Evolutionary conservation across 1,140 invertebrate genomes (phyloP), one percentile per base, ranked within the genome.

Genomic region (Thalassaphorura encarpata): DNA sequence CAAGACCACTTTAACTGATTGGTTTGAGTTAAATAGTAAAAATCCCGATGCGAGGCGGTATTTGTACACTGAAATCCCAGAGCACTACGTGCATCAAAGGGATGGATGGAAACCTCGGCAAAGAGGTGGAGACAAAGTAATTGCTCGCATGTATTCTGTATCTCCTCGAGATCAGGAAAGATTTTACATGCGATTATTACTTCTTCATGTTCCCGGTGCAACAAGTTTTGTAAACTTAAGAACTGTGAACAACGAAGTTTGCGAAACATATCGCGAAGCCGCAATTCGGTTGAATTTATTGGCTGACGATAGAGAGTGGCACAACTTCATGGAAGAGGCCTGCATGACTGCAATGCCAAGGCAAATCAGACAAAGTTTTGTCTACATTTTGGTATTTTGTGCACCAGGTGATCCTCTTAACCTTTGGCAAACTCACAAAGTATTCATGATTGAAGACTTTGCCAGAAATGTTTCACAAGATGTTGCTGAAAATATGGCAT

Each of bases 191-290:
- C 46, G 65, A 31, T 33, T 71, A 21, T 19, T 51, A 6, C 18
- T 47, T 5, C 18, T 47, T 4, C 45, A 47, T 27, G 27, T 31
- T n/a, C 39, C 58, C 70, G 73, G 73, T 27, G 69, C 72, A n/a
- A 70, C 41, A 47, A 69, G 55, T 48, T 75, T 71, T 67, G 58
- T 62, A 58, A 58, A 67, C 58, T 59, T 75, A 24, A 66, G 62
- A 62, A 73, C 66, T 43, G 61, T 71, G 28, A 40, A 72, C 54
- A 68, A 64, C 18, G n/a, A 52, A 11, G 19, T 60, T 28, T 66
- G 64, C 59, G 8, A 31, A 8, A 69, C 69, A n/a, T 71, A 61
- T 56, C 56, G 67, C 61, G 60, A 61, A 46, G 68, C 71, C 16
- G 69, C 67, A n/a, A 58, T 42, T 46, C 54, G 54, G 15, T 11